Percentiles rank a stretch among this genome's conserved stretches.
Conservation (phyloP, 2,113 vertebrate species). For the Rallus limicola region DNA sequence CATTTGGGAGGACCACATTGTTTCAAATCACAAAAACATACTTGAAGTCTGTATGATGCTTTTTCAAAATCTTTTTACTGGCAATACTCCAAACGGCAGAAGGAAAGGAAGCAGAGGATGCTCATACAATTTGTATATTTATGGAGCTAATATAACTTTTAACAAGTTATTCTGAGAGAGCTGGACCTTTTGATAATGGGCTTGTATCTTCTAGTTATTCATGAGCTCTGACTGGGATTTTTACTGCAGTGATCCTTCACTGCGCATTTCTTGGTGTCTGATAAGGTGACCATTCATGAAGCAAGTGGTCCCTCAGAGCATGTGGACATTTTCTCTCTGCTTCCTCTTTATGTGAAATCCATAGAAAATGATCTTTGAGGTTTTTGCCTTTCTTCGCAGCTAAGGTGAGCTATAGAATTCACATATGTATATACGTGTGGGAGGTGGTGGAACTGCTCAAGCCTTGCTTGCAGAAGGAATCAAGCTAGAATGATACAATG, state of each 20-base stretch:
- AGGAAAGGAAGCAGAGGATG: neutral
- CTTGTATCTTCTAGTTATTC: neutral
- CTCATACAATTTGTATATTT: neutral
- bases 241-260: neutral
- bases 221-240: neutral
- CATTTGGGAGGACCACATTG: neutral
- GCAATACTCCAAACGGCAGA: neutral
- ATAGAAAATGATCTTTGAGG: neutral
- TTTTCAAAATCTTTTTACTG: neutral
- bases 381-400: neutral
- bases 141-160: neutral
- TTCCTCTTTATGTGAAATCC: neutral
- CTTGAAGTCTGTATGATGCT: neutral
- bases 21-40: neutral
- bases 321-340: neutral
- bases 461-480: neutral
- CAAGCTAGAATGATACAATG: neutral
- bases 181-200: neutral
- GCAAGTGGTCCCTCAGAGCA: neutral
- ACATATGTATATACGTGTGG: neutral
- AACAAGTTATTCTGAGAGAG: neutral
- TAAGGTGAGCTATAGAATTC: neutral
- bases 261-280: neutral
- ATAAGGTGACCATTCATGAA: neutral
- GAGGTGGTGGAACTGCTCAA: neutral